Conservation (phyloP, 2,888 invertebrate species). For the Pollenia labialis region DNA sequence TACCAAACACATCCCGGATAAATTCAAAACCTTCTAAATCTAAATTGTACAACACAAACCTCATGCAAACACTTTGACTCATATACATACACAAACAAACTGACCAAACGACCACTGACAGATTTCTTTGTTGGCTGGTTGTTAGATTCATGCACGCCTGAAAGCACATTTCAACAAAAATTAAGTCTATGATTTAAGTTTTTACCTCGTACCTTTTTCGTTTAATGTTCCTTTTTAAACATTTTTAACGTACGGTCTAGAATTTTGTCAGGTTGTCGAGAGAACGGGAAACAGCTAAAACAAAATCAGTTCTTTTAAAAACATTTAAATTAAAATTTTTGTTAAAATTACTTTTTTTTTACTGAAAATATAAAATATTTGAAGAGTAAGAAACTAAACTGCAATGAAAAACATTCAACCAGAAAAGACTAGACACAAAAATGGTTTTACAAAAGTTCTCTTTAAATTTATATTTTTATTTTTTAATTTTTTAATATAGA, state of each 20-base stretch:
- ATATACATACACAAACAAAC: neutral
- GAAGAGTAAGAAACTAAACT: slow-evolving; percentile 4
- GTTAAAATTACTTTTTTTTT: slow-evolving; percentile 47
- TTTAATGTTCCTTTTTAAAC: slow-evolving; percentile 24
- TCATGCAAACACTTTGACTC: slow-evolving; percentile 31
- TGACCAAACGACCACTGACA: slow-evolving; percentile 16
- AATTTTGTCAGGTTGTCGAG: slow-evolving; percentile 20
- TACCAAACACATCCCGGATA: slow-evolving; percentile 39
- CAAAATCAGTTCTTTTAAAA: slow-evolving; percentile 9
- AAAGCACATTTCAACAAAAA: slow-evolving; percentile 38
- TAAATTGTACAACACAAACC: slow-evolving; percentile 19
- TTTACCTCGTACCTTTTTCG: neutral
- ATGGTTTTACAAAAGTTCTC: neutral
- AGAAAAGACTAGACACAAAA: neutral
- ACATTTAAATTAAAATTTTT: slow-evolving; percentile 64
- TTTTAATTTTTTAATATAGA: no score
- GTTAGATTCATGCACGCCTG: slow-evolving; percentile 46
- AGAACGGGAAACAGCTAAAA: neutral
- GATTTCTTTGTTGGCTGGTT: slow-evolving; percentile 32
- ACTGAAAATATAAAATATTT: slow-evolving; percentile 22
- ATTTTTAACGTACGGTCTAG: neutral
- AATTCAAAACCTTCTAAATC: slow-evolving; percentile 54
- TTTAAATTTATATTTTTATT: neutral
- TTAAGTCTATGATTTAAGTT: neutral
- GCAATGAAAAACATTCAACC: neutral